phyloP scores from a whole-genome alignment of 2,113 vertebrate species.

The Urocolius indicus region DNA sequence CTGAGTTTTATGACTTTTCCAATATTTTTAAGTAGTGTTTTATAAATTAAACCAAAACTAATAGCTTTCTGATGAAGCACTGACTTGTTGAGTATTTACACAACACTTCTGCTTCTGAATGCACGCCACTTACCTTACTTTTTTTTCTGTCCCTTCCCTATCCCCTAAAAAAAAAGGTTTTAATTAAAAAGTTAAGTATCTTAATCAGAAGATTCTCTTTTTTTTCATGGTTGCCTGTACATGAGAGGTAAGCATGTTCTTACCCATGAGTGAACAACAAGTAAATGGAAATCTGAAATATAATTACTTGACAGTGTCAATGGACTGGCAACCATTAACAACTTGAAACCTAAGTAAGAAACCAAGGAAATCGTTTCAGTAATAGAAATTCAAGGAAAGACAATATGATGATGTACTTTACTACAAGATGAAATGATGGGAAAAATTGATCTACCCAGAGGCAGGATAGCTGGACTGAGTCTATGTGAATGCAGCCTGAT shows the following conservation, averaged over 20 bases:
- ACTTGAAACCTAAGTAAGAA: not conserved
- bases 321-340: not conserved
- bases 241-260: not conserved
- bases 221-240: not conserved
- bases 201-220: not conserved
- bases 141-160: too few relatives aligned
- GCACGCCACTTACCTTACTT: not conserved
- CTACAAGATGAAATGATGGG: not conserved
- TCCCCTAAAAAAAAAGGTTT: not conserved
- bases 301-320: not conserved
- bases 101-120: not conserved
- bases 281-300: not conserved
- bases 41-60: not conserved
- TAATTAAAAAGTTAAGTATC: not conserved
- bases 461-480: not conserved
- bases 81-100: not conserved
- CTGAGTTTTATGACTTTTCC: not conserved
- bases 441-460: not conserved
- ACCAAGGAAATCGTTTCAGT: not conserved
- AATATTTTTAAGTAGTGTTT: not conserved
- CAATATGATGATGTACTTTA: not conserved
- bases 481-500: not conserved
- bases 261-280: not conserved
- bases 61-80: not conserved
- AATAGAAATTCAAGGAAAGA: not conserved